Conservation (phyloP, 2,888 invertebrate genomes). For the Pimpla rufipes region DNA sequence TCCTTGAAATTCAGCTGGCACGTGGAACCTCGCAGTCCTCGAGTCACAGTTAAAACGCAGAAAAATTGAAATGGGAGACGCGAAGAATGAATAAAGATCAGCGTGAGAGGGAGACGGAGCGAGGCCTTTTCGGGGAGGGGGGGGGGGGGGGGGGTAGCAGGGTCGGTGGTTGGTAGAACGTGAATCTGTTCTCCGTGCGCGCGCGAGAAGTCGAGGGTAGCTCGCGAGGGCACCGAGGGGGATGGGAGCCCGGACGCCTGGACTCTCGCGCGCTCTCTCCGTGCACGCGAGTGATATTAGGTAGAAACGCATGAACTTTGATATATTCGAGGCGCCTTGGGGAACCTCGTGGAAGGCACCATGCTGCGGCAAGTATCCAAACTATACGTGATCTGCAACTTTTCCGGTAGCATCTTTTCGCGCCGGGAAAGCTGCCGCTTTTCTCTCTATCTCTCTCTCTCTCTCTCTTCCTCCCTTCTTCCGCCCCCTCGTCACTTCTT, state of each 20-base stretch:
- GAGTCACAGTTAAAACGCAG: slow-evolving; percentile 80
- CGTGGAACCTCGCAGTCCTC: slow-evolving; percentile 56
- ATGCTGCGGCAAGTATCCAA: slow-evolving; percentile 84
- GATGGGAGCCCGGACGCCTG: slow-evolving; percentile 55
- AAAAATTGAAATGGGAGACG: slow-evolving; percentile 84
- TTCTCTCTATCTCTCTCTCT: slow-evolving; percentile 26
- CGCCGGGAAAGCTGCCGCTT: slow-evolving; percentile 34
- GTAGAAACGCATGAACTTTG: slow-evolving; percentile 85
- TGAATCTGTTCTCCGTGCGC: slow-evolving; percentile 74
- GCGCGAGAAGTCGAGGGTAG: slow-evolving; percentile 55
- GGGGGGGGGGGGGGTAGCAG: neutral
- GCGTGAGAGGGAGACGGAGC: slow-evolving; percentile 54
- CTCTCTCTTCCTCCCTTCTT: slow-evolving; percentile 24
- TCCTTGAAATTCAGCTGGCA: slow-evolving; percentile 57
- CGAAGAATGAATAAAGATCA: slow-evolving; percentile 85
- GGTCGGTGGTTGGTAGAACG: slow-evolving; percentile 72
- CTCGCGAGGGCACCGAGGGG: slow-evolving; percentile 65
- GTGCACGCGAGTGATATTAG: slow-evolving; percentile 83
- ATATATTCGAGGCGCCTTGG: slow-evolving; percentile 81
- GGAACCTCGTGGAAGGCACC: slow-evolving; percentile 77
- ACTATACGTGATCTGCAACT: slow-evolving; percentile 85
- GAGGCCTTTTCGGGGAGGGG: neutral
- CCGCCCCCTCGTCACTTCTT: slow-evolving; percentile 1
- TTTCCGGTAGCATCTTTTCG: slow-evolving; percentile 76
- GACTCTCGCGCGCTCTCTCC: slow-evolving; percentile 36